phyloP scores from a whole-genome alignment of 2,797 vertebrate species.

The Neomorphus geoffroyi region DNA sequence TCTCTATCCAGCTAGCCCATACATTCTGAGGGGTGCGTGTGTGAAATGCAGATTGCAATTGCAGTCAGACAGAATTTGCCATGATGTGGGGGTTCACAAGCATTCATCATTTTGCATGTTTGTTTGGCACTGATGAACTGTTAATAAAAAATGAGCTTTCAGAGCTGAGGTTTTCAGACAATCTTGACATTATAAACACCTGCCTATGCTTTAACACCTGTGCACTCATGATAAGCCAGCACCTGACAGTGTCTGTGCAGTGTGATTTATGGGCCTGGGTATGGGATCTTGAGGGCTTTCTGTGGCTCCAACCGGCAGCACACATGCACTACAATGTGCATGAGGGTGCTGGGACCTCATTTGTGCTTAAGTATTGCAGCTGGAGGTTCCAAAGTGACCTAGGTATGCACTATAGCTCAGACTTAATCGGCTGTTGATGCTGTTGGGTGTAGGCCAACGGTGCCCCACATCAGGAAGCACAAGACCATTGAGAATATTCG shows the following conservation, averaged over 20 bases:
- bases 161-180: neutral
- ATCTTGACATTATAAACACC: neutral
- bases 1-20: neutral
- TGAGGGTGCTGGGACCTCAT: rapidly evolving
- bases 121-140: neutral
- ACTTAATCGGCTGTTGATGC: neutral
- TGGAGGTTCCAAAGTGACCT: neutral
- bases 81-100: neutral
- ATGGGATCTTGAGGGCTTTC: neutral
- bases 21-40: neutral
- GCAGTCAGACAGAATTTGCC: neutral
- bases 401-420: neutral
- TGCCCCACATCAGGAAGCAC: neutral
- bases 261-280: neutral
- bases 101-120: neutral
- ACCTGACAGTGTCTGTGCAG: neutral
- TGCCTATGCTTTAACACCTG: slow-evolving; percentile 4
- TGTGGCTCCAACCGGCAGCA: neutral
- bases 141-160: neutral
- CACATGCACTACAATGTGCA: rapidly evolving
- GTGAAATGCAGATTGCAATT: neutral
- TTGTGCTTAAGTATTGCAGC: neutral
- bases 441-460: neutral
- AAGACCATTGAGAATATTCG: neutral
- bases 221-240: neutral